These are phyloP conservation scores for Pangasianodon hypophthalmus DNA, from an alignment of 2,113 vertebrate species.

Conservation along the genomic window DNA sequence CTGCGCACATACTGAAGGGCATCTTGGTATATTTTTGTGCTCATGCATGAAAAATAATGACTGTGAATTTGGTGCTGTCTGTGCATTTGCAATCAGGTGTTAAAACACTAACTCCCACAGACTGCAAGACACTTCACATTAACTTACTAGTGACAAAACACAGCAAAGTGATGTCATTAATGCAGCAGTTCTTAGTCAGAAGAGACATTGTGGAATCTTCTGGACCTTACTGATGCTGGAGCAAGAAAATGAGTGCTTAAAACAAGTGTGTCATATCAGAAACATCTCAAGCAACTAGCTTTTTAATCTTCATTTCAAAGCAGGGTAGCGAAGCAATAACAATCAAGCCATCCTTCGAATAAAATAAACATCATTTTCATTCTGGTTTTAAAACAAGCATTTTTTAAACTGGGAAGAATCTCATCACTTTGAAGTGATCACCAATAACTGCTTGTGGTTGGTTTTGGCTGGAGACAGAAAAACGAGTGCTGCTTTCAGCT, in stretches of 20 bases:
- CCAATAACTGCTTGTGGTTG: not conserved
- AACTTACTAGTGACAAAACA: conserved; percentile 5
- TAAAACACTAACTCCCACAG: not conserved
- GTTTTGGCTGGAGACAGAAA: conserved; percentile 22
- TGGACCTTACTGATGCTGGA: conserved; percentile 17
- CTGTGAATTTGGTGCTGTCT: not conserved
- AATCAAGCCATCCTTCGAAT: conserved; percentile 9
- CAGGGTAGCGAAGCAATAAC: conserved; percentile 10
- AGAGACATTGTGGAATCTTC: conserved; percentile 12
- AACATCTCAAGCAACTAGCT: not conserved
- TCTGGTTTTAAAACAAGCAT: not conserved
- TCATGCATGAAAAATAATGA: not conserved
- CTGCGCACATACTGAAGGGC: not conserved
- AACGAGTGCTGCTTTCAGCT: not conserved
- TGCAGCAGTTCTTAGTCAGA: not conserved
- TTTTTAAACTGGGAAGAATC: not conserved
- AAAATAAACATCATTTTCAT: not conserved
- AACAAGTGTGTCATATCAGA: conserved; percentile 13
- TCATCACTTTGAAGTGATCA: conserved; percentile 4
- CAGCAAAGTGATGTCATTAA: not conserved
- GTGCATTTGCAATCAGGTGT: conserved; percentile 6
- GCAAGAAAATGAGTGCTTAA: conserved; percentile 18
- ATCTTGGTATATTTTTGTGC: not conserved
- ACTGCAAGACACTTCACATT: not conserved
- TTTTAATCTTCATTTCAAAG: conserved; percentile 32